These are phyloP conservation scores for Trigoniulus corallinus DNA, from an alignment of 1,140 invertebrate genomes.

Conservation along the genomic window DNA sequence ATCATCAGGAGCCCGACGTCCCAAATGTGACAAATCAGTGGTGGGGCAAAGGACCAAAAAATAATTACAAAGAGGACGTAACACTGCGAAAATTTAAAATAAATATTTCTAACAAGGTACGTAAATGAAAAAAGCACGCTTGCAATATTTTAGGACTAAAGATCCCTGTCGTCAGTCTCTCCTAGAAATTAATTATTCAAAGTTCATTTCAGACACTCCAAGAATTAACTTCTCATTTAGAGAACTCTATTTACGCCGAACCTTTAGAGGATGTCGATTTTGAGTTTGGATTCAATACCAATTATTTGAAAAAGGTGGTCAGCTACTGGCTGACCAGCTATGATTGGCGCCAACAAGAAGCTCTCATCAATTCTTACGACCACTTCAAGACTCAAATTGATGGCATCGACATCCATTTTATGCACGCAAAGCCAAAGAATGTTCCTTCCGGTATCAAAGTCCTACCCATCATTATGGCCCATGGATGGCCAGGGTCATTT, in stretches of 20 bases:
- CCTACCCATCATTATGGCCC: slow-evolving; percentile 52
- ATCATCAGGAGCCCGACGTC: not conserved
- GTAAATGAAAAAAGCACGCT: not conserved
- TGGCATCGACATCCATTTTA: slow-evolving; percentile 52
- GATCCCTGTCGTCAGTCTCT: not conserved
- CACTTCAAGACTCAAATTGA: slow-evolving; percentile 47
- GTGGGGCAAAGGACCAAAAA: slow-evolving; percentile 24
- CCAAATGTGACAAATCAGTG: slow-evolving; percentile 15
- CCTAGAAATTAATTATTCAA: not conserved
- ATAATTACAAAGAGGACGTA: not conserved
- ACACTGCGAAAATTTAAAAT: slow-evolving; percentile 7
- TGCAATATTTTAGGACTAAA: not conserved
- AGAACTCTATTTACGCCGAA: slow-evolving; percentile 32
- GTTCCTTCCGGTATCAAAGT: slow-evolving; percentile 14
- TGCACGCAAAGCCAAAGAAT: slow-evolving; percentile 31
- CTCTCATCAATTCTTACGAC: slow-evolving; percentile 45
- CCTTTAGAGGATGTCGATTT: slow-evolving; percentile 51
- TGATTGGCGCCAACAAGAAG: slow-evolving; percentile 49
- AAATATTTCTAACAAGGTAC: slow-evolving; percentile 31
- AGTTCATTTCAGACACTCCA: slow-evolving; percentile 30
- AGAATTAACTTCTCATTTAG: slow-evolving; percentile 41
- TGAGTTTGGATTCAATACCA: slow-evolving; percentile 56
- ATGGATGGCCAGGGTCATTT: slow-evolving; percentile 82
- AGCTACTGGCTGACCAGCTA: slow-evolving; percentile 57
- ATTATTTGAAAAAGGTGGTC: slow-evolving; percentile 47